phyloP scores from a whole-genome alignment of 1,140 invertebrate species.

The Zaprionus lachaisei region DNA sequence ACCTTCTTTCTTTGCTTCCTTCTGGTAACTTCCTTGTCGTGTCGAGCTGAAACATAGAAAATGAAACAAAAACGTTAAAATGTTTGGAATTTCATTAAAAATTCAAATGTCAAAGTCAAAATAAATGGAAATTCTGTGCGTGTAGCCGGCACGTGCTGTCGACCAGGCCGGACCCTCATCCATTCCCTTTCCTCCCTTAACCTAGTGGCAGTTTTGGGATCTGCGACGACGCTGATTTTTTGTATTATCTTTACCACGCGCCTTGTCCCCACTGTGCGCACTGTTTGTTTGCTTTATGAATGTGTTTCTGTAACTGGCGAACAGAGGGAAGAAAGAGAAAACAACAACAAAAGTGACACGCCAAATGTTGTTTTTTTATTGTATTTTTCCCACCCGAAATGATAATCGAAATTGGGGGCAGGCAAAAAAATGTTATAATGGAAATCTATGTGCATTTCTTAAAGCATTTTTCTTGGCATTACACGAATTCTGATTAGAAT shows the following conservation, averaged over 20 bases:
- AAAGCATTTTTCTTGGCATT: slow-evolving; percentile 12
- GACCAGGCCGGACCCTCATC: not conserved
- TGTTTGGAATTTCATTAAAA: slow-evolving; percentile 83
- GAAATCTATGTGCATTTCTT: slow-evolving; percentile 33
- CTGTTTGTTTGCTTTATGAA: slow-evolving; percentile 67
- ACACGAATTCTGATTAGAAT: slow-evolving; percentile 20
- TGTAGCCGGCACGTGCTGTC: slow-evolving; percentile 62
- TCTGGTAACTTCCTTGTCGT: not conserved
- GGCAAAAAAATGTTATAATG: slow-evolving; percentile 33
- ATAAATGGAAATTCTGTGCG: slow-evolving; percentile 75
- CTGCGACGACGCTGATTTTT: slow-evolving; percentile 20
- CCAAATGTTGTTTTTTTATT: slow-evolving; percentile 26
- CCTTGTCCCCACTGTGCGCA: slow-evolving; percentile 39
- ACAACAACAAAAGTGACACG: not conserved
- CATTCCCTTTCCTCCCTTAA: not conserved
- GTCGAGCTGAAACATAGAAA: slow-evolving; percentile 43
- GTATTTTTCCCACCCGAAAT: slow-evolving; percentile 27
- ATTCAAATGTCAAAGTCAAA: slow-evolving; percentile 81
- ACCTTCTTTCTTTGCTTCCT: not conserved
- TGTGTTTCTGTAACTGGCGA: slow-evolving; percentile 59
- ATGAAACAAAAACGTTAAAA: slow-evolving; percentile 67
- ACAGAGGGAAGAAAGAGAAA: slow-evolving; percentile 1
- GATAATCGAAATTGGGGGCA: slow-evolving; percentile 17
- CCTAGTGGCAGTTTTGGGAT: not conserved
- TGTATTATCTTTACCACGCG: slow-evolving; percentile 49